These are phyloP conservation scores for Urocyon cinereoargenteus DNA, from an alignment of 2,797 vertebrate species.

Conservation along the genomic window DNA sequence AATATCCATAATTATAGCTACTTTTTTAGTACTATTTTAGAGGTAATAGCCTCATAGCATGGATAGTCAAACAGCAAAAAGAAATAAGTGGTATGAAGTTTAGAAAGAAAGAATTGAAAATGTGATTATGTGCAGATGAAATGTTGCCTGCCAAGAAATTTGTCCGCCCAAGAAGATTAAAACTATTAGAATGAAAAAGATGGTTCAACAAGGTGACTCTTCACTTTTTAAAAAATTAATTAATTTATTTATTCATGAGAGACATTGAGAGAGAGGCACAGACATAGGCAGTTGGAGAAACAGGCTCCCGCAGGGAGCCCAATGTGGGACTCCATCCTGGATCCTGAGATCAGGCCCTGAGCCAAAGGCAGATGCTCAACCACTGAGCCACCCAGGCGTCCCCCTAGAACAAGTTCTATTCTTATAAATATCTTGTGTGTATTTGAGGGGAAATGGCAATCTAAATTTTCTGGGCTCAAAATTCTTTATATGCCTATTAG, in stretches of 20 bases:
- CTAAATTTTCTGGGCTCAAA: not conserved
- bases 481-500: not conserved
- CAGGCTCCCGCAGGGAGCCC: too few relatives aligned
- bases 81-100: not conserved
- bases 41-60: not conserved
- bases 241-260: too few relatives aligned
- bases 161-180: not conserved
- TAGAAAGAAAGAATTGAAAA: not conserved
- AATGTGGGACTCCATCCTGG: too few relatives aligned
- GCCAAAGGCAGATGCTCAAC: too few relatives aligned
- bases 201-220: not conserved
- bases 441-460: not conserved
- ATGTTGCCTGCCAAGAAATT: not conserved
- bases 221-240: not conserved
- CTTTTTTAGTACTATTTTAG: not conserved
- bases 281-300: too few relatives aligned
- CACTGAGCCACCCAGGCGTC: too few relatives aligned
- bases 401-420: not conserved
- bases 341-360: too few relatives aligned
- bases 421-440: not conserved
- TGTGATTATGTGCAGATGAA: not conserved
- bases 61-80: not conserved
- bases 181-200: not conserved
- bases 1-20: not conserved
- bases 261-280: too few relatives aligned